Conservation (phyloP, 2,113 vertebrate species). For the Lamprotornis superbus region DNA sequence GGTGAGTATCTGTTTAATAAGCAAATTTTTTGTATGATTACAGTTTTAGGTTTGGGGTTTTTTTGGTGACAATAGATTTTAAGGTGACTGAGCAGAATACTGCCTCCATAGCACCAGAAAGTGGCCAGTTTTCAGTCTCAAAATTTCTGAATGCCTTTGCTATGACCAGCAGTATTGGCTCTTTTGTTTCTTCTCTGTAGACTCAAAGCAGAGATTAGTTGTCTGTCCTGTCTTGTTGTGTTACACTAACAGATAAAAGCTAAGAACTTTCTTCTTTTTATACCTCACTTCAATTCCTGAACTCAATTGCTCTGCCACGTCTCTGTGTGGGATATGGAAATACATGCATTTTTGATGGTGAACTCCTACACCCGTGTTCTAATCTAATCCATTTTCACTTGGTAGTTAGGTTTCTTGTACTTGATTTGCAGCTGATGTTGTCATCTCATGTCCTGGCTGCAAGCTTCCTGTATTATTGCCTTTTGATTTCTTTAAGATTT, state of each 20-base stretch:
- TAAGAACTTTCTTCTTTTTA: neutral
- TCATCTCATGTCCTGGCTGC: neutral
- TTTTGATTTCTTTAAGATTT: neutral
- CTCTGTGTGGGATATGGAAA: neutral
- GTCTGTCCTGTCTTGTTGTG: neutral
- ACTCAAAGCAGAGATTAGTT: neutral
- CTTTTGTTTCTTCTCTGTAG: neutral
- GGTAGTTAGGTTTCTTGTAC: neutral
- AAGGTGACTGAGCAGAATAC: neutral
- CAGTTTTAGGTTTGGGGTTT: neutral
- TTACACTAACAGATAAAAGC: neutral
- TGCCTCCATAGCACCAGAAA: neutral
- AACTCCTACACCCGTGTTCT: neutral
- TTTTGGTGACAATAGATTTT: neutral
- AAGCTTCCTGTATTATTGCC: neutral
- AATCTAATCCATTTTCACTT: neutral
- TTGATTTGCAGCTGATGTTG: neutral
- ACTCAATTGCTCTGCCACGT: accelerated
- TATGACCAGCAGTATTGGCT: neutral
- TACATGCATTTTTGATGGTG: neutral
- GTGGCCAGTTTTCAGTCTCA: neutral
- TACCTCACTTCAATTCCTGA: neutral
- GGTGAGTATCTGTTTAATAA: constrained; percentile 73
- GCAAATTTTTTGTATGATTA: neutral
- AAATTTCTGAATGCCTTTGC: neutral